Evolutionary conservation across 2,113 vertebrate species (phyloP), one percentile per base, ranked within the genome.

Genomic region (Ursus arctos): DNA sequence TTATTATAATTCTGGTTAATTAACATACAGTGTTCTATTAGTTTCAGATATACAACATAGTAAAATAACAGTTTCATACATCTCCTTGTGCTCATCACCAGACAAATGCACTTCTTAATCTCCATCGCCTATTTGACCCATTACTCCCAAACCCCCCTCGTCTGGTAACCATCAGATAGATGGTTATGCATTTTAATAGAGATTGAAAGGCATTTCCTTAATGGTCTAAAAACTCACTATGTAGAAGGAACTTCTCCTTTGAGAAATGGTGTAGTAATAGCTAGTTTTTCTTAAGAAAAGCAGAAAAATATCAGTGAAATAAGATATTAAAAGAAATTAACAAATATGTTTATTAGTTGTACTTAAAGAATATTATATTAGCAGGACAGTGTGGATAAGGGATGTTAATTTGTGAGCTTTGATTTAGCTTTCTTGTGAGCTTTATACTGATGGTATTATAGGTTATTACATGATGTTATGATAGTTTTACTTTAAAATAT

Each of bases 401-500:
- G 26, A 16, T 83, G n/a, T 53, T 67, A 33, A 28, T 92, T 79
- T 90, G 74, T 16, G 19, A 92, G 40, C 26, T 59, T 76, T 2
- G 26, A 67, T 85, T 65, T 92, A 94, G 93, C 96, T 95, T 94
- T 97, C 51, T 91, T 0, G 15, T 91, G 33, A 53, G 49, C 71
- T 76, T 74, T 61, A 47, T 0, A 0, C 85, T 0, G 1, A 97
- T 93, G 88, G 81, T 89, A 55, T 92, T 97, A 69, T 13, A 71
- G 96, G 65, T 88, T 98, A 89, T 86, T 95, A 69, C 0, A 5
- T 97, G 98, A 98, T 98, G 98, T 98, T 98, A 81, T 1, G 95
- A 86, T 98, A 65, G 82, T 98, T 96, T 96, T 96, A 95, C 83
- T 98, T 72, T 84, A 95, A 97, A 98, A 97, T 87, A 72, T 96